Percentiles rank a stretch among this genome's conserved stretches.
Conservation (phyloP, 1,140 invertebrate species). For the Carcinoscorpius rotundicauda region DNA sequence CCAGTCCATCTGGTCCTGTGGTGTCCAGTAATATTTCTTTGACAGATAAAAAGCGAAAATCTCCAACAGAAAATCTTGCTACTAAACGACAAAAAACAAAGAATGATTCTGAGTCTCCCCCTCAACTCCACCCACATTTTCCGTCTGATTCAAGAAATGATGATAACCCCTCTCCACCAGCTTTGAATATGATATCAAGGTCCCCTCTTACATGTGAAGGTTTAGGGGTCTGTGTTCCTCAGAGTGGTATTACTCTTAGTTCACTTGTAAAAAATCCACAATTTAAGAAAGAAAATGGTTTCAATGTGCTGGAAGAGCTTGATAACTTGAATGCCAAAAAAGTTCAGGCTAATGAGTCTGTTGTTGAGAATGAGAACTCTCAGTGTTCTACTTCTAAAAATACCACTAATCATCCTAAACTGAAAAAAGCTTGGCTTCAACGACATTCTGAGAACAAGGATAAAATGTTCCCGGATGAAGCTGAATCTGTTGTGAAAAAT, state of each 20-base stretch:
- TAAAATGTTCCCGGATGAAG: conserved; percentile 5
- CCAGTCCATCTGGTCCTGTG: conserved; percentile 30
- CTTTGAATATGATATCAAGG: too few relatives aligned
- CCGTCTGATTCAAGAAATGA: too few relatives aligned
- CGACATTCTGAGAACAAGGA: conserved; percentile 53
- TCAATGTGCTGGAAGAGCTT: too few relatives aligned
- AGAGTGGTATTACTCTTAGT: too few relatives aligned
- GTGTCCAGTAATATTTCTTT: conserved; percentile 37
- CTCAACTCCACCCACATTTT: too few relatives aligned
- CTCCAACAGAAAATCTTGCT: conserved; percentile 11
- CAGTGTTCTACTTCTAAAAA: conserved; percentile 10
- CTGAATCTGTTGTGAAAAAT: background rate
- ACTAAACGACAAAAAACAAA: conserved; percentile 17
- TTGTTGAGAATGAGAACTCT: conserved; percentile 4
- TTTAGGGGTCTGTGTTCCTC: too few relatives aligned
- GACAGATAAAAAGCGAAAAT: conserved; percentile 12
- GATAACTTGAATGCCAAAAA: too few relatives aligned
- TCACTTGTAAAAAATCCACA: too few relatives aligned
- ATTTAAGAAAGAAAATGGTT: too few relatives aligned
- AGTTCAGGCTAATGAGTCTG: too few relatives aligned
- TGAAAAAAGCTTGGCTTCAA: conserved; percentile 84
- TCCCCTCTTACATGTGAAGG: too few relatives aligned
- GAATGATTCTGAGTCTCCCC: background rate
- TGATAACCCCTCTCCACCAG: too few relatives aligned
- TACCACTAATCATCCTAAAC: conserved; percentile 45